Conservation (phyloP, 2,113 vertebrate genomes). For the Pavo muticus region DNA sequence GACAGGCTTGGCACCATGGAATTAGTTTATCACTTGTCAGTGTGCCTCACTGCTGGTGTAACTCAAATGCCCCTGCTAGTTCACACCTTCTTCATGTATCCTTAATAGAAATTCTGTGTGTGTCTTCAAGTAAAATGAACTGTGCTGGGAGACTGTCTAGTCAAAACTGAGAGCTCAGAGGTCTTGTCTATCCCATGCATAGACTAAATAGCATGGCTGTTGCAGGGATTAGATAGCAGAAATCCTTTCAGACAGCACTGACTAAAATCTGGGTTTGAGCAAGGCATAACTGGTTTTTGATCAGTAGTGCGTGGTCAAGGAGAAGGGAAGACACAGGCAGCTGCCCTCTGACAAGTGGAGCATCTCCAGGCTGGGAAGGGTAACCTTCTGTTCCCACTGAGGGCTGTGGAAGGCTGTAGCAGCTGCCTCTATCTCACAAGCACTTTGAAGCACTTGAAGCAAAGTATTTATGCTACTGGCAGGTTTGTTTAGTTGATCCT, state of each 20-base stretch:
- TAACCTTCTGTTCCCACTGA: not conserved
- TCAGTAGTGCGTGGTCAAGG: not conserved
- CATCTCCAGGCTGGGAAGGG: not conserved
- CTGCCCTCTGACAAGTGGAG: not conserved
- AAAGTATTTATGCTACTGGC: conserved; percentile 55
- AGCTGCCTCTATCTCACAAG: conserved; percentile 60
- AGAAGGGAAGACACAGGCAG: not conserved
- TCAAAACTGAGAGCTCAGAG: not conserved
- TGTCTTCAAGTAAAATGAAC: not conserved
- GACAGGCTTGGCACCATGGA: not conserved
- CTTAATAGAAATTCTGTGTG: not conserved
- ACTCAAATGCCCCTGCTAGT: not conserved
- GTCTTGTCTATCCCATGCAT: accelerated
- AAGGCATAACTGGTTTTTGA: not conserved
- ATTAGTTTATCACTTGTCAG: not conserved
- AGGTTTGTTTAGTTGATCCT: conserved; percentile 59
- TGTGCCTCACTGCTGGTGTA: not conserved
- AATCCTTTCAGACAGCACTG: not conserved
- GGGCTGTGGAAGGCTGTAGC: not conserved
- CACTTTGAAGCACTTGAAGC: conserved; percentile 23
- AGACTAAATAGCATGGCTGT: not conserved
- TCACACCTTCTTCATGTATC: not conserved
- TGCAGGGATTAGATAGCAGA: not conserved
- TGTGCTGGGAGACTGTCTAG: not conserved
- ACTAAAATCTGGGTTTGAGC: not conserved